phyloP scores from a whole-genome alignment of 2,888 invertebrate genomes.

The Xanthorhoe spadicearia region DNA sequence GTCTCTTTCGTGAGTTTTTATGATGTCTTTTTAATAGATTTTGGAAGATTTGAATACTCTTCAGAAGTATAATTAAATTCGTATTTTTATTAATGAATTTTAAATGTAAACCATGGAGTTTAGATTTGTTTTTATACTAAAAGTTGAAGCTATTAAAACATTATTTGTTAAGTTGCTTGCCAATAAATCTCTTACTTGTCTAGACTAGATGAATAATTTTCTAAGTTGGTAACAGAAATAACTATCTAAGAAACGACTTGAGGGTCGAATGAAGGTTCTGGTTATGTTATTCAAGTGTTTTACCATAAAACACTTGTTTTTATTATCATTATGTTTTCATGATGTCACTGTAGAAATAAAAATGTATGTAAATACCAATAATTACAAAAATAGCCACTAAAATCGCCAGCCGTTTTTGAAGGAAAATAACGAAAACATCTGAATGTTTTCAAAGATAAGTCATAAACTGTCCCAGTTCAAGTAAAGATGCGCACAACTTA shows the following conservation, averaged over 20 bases:
- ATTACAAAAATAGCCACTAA: too few relatives aligned
- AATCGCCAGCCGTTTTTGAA: too few relatives aligned
- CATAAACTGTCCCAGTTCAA: too few relatives aligned
- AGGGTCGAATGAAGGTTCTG: slow-evolving; percentile 1
- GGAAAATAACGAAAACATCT: too few relatives aligned
- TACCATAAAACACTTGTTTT: too few relatives aligned
- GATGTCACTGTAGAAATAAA: too few relatives aligned
- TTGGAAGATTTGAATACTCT: not conserved
- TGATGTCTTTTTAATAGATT: slow-evolving; percentile 19
- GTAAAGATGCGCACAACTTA: too few relatives aligned
- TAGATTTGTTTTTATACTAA: not conserved
- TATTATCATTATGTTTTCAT: too few relatives aligned
- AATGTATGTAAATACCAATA: too few relatives aligned
- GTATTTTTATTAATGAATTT: not conserved
- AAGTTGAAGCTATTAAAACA: not conserved
- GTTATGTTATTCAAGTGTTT: not conserved
- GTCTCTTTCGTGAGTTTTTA: slow-evolving; percentile 16
- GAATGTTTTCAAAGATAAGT: too few relatives aligned
- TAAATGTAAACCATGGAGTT: not conserved
- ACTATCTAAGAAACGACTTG: not conserved
- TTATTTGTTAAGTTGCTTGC: not conserved
- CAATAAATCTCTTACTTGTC: slow-evolving; percentile 8
- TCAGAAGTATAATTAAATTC: not conserved
- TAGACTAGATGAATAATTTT: slow-evolving; percentile 8
- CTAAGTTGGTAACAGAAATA: not conserved